A percentile compares a stretch with the other conserved stretches of the same genome.
phyloP scores from a whole-genome alignment of 2,888 invertebrate genomes.

The Salpingus planirostris region DNA sequence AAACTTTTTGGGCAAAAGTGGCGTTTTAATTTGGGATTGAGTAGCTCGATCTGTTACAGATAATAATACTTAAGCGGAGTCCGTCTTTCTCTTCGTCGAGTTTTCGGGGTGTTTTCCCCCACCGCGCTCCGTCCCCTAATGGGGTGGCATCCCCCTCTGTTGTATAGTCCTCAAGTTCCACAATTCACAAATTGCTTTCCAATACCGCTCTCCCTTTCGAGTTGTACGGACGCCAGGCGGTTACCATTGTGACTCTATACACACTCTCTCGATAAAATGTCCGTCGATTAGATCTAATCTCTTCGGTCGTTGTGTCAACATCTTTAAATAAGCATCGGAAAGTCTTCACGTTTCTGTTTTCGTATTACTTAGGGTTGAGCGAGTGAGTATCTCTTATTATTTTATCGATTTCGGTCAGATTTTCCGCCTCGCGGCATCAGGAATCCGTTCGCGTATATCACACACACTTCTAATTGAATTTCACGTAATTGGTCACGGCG shows the following conservation, averaged over 20 bases:
- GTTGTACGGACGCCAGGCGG: constrained; percentile 11
- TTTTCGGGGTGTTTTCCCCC: not conserved
- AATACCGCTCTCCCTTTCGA: constrained; percentile 30
- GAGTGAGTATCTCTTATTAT: too few relatives aligned
- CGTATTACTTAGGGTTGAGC: too few relatives aligned
- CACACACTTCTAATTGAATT: too few relatives aligned
- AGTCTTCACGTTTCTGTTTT: constrained; percentile 6
- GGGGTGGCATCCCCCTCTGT: constrained; percentile 31
- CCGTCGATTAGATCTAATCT: constrained; percentile 14
- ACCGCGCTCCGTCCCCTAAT: constrained; percentile 23
- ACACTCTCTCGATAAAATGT: constrained; percentile 12
- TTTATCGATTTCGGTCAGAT: too few relatives aligned
- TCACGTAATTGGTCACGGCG: constrained; percentile 5
- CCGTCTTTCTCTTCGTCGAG: too few relatives aligned
- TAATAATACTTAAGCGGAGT: too few relatives aligned
- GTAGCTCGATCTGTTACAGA: too few relatives aligned
- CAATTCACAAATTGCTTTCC: constrained; percentile 42
- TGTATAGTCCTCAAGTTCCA: constrained; percentile 33
- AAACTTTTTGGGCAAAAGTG: too few relatives aligned
- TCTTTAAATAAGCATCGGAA: constrained; percentile 8
- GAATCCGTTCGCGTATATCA: constrained; percentile 23
- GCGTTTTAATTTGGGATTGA: too few relatives aligned
- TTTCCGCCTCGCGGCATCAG: too few relatives aligned
- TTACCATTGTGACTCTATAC: constrained; percentile 7
- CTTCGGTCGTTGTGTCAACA: constrained; percentile 6